phyloP scores from a whole-genome alignment of 2,797 vertebrate genomes.

The Rhinophrynus dorsalis region DNA sequence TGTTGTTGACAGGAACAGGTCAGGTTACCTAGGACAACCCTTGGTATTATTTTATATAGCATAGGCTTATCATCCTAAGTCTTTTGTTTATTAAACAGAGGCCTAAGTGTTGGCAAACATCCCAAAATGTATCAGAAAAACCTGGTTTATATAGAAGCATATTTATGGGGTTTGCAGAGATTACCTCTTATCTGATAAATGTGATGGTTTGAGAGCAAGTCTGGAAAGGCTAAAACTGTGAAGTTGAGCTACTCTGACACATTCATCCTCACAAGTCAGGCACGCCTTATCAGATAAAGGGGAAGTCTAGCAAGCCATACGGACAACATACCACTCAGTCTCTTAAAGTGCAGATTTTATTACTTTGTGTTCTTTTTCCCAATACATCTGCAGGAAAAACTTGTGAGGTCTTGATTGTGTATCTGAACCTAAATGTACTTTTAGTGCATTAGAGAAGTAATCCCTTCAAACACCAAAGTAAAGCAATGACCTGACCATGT shows the following conservation, averaged over 20 bases:
- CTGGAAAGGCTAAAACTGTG: background rate
- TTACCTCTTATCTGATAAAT: constrained; percentile 42
- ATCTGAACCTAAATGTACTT: too few species aligned
- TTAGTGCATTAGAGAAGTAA: too few species aligned
- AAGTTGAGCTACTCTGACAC: constrained; percentile 9
- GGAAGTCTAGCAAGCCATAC: background rate
- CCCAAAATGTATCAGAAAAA: constrained; percentile 40
- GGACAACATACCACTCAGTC: background rate
- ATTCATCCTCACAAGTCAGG: background rate
- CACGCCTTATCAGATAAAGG: constrained; percentile 4
- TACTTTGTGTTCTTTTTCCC: background rate
- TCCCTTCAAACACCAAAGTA: too few species aligned
- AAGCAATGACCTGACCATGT: too few species aligned
- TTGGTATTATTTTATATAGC: constrained; percentile 28
- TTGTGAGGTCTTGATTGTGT: constrained; percentile 1
- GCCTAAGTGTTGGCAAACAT: constrained; percentile 19
- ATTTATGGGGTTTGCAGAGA: constrained; percentile 37
- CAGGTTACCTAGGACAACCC: constrained; percentile 33
- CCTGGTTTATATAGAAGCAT: constrained; percentile 17
- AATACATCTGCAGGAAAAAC: background rate
- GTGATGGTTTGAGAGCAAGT: constrained; percentile 9
- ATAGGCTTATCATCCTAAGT: constrained; percentile 34
- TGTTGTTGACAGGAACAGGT: constrained; percentile 3
- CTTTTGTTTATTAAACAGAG: constrained; percentile 40
- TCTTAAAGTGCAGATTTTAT: background rate